Evolutionary conservation across 2,797 vertebrate species (phyloP).

Genomic region (Xyrichtys novacula): DNA sequence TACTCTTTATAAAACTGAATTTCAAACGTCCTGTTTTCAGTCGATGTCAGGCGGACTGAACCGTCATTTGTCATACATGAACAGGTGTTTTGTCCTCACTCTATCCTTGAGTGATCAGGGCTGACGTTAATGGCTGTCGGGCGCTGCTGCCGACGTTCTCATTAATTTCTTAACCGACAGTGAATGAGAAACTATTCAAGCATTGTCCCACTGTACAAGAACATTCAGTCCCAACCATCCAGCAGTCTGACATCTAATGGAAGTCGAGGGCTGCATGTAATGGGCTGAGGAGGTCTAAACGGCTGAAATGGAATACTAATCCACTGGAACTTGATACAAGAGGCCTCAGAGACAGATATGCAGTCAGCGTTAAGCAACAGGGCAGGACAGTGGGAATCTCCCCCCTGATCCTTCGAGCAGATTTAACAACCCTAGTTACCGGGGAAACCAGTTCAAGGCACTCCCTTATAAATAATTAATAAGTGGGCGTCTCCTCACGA

Average conservation of each 20-base stretch:
- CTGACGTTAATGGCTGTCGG: background rate
- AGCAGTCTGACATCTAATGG: conserved; percentile 33
- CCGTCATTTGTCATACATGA: background rate
- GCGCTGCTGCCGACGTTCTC: background rate
- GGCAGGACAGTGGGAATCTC: conserved; percentile 75
- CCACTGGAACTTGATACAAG: conserved; percentile 58
- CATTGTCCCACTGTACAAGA: background rate
- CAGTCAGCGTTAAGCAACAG: conserved; percentile 47
- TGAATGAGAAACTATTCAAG: background rate
- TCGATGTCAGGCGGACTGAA: background rate
- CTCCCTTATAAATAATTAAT: conserved; percentile 79
- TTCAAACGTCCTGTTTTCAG: background rate
- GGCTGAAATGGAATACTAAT: conserved; percentile 48
- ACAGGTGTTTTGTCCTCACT: background rate
- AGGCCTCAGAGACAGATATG: conserved; percentile 53
- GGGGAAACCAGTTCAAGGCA: conserved; percentile 72
- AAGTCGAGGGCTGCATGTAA: conserved; percentile 31
- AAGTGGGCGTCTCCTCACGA: conserved; percentile 56
- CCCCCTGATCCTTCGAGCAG: conserved; percentile 64
- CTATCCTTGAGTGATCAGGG: background rate
- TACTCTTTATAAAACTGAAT: no score
- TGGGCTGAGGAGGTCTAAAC: conserved; percentile 23
- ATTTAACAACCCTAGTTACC: conserved; percentile 68
- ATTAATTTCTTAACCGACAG: conserved; percentile 11
- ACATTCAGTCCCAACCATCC: conserved; percentile 6